Base-by-base conservation (phyloP, 2,797 vertebrate genomes). In the Odontamblyopus rebecca region DNA sequence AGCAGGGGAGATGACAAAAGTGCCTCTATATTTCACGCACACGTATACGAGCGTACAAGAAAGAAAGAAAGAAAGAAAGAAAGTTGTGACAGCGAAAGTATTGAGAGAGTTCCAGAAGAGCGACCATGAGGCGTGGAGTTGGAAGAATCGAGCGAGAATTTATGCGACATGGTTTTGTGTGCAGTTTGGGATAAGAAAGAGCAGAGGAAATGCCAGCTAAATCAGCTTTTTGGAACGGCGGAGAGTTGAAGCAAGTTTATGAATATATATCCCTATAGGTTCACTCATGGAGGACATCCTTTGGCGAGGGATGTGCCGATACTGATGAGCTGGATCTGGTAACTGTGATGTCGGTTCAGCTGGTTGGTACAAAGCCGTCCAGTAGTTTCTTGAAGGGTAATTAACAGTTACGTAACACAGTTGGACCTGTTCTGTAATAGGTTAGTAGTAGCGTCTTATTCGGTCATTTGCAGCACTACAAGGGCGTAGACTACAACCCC, bases 1-100 rank as follows among this genome's bases (percentile, higher is more conserved):
- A 79, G 70, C 75, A 56, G 70, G 41, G 41, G 78, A 73, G 81
- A 76, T 69, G 73, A 60, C 61, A 65, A 65, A 77, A 72, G 1
- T 64, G 44, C 1, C 29, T 19, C 68, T 0, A n/a, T 70, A n/a
- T 30, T 64, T 41, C 1, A 51, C 32, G 18, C 53, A 61, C 11
- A 51, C 1, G 19, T n/a, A 69, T 19, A 32, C 9, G 26, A 26
- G 13, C 26, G 8, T 61, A 68, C 32, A 54, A 38, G 5, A 41
- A 32, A 60, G 29, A 13, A 27, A 50, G 35, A 72, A 38, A 38
- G 35, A 38, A 30, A 30, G 30, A 30, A 30, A 30, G 27, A 61
- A 73, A 3, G 13, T 50, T 32, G 54, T 30, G 56, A 77, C 64
- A 66, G 64, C 26, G 63, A 50, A 66, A 29, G 64, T 66, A 66